Conservation (phyloP, 2,797 vertebrate genomes). For the Podarcis siculus region DNA sequence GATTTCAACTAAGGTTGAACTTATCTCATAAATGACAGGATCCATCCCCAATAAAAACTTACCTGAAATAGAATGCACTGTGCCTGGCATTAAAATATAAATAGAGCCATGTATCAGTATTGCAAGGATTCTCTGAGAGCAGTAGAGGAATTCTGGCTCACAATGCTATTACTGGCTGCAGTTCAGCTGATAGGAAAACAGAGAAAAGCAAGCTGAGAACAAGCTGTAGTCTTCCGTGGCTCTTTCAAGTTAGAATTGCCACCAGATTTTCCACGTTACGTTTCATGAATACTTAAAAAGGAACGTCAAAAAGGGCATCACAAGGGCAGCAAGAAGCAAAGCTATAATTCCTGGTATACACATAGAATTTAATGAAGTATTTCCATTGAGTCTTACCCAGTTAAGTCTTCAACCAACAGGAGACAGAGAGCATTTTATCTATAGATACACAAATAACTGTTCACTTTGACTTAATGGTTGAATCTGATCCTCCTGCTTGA, state of each 20-base stretch:
- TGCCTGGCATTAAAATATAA: constrained; percentile 26
- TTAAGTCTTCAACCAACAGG: constrained; percentile 35
- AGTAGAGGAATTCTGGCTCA: not conserved
- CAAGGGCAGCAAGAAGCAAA: constrained; percentile 10
- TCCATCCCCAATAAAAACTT: no score
- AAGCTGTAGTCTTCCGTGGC: constrained; percentile 31
- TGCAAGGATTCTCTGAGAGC: not conserved
- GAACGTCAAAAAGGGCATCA: constrained; percentile 23
- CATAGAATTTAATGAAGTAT: constrained; percentile 37
- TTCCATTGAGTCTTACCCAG: constrained; percentile 23
- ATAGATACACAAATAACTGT: constrained; percentile 36
- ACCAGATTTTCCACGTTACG: constrained; percentile 30
- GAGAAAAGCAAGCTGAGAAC: constrained; percentile 31
- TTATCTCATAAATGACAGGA: not conserved
- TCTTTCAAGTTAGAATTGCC: constrained; percentile 43
- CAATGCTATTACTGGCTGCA: constrained; percentile 11
- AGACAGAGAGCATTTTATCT: constrained; percentile 38
- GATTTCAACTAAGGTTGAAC: not conserved
- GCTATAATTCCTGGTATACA: constrained; percentile 42
- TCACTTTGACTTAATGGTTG: constrained; percentile 24
- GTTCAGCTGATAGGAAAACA: constrained; percentile 32
- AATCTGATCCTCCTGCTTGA: constrained; percentile 22
- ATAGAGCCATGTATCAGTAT: not conserved
- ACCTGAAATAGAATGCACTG: not conserved
- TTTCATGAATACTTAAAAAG: constrained; percentile 41